Percentiles rank a stretch among this genome's conserved stretches.
Conservation (phyloP, 1,140 invertebrate genomes). For the Chrysoperla carnea region DNA sequence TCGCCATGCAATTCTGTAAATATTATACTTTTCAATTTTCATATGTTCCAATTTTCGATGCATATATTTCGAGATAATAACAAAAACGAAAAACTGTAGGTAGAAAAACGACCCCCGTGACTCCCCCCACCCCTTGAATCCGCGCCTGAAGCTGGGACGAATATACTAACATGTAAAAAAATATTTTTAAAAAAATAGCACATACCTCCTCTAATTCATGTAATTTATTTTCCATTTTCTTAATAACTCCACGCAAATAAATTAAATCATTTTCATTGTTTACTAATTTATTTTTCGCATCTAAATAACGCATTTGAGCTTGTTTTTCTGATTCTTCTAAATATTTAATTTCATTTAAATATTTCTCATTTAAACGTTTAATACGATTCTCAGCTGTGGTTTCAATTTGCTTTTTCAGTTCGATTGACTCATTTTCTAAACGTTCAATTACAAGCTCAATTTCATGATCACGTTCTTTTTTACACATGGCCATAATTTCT, state of each 20-base stretch:
- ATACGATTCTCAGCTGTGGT: conserved; percentile 37
- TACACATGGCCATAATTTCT: conserved; percentile 34
- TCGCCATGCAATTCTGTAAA: too few relatives aligned
- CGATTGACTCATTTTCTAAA: conserved; percentile 36
- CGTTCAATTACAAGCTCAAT: conserved; percentile 43
- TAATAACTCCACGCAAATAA: conserved; percentile 25
- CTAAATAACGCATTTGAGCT: conserved; percentile 30
- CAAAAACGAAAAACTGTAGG: too few relatives aligned
- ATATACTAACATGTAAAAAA: too few relatives aligned
- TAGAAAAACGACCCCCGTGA: too few relatives aligned
- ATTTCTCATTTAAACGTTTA: conserved; percentile 52
- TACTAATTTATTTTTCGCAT: conserved; percentile 34
- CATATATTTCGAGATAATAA: too few relatives aligned
- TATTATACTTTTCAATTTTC: too few relatives aligned
- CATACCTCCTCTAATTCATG: conserved; percentile 30
- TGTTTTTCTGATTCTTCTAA: conserved; percentile 38
- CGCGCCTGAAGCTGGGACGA: too few relatives aligned
- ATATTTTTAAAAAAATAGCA: too few relatives aligned
- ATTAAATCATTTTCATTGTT: conserved; percentile 35
- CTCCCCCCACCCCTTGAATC: too few relatives aligned
- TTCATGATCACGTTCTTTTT: conserved; percentile 40
- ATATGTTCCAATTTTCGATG: too few relatives aligned
- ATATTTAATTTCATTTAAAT: conserved; percentile 45
- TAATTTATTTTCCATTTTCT: conserved; percentile 29
- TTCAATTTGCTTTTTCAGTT: conserved; percentile 27